These are phyloP conservation scores for Cephus spinipes DNA, from an alignment of 2,888 invertebrate genomes.

Conservation along the genomic window DNA sequence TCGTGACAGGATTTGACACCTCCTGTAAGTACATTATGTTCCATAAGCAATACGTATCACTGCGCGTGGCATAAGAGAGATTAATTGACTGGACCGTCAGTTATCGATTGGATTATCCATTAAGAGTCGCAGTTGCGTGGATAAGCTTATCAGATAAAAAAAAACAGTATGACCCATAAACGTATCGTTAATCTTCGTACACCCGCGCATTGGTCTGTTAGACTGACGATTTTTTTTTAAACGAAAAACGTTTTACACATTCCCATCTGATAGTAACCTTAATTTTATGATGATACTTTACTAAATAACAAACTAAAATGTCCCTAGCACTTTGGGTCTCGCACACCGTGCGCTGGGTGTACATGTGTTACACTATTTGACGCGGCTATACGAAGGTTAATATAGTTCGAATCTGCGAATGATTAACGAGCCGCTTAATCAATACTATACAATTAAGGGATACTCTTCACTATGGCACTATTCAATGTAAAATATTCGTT, in stretches of 20 bases:
- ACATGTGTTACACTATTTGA: too few species aligned
- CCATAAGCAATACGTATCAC: background rate
- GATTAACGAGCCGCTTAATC: background rate
- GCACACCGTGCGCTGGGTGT: too few species aligned
- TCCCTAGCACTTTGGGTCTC: too few species aligned
- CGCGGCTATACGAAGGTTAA: too few species aligned
- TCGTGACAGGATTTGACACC: constrained; percentile 77
- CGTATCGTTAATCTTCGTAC: background rate
- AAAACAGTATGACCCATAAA: background rate
- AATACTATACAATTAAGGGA: background rate
- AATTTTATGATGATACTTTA: too few species aligned
- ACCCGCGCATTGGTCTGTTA: too few species aligned
- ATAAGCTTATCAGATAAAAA: background rate
- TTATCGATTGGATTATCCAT: background rate
- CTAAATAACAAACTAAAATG: too few species aligned
- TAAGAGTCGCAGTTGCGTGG: background rate
- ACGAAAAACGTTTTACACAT: too few species aligned
- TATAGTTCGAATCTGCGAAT: background rate
- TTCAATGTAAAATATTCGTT: too few species aligned
- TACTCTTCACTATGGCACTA: too few species aligned
- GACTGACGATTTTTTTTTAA: too few species aligned
- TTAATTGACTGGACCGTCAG: background rate
- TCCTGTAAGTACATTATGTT: constrained; percentile 62
- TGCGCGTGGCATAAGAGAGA: background rate
- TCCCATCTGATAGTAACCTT: too few species aligned